Evolutionary conservation across 2,797 vertebrate species (phyloP), one percentile per base, ranked within the genome.

Genomic region (Hirundo rustica): DNA sequence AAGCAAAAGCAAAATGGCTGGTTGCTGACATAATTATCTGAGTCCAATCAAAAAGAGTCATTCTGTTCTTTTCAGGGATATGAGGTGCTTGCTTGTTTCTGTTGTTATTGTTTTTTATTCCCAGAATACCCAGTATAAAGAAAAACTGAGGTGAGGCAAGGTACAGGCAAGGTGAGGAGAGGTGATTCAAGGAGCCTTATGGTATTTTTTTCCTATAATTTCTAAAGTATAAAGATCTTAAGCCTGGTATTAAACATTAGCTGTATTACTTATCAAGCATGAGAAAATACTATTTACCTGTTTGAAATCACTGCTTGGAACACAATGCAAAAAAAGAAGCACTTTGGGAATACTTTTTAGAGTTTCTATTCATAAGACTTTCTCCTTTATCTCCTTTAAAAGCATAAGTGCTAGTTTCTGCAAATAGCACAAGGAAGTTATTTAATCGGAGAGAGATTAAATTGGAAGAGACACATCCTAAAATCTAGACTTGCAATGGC

Each of bases 81-180:
- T 16, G 5, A 42, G 2, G 8, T 50, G 4, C 14, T 83, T 71
- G 9, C 8, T 67, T 54, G 4, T 50, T 92, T 68, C 6, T 45
- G 42, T 32, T n/a, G 7, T n/a, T 62, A 20, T 22, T 70, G 7
- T 0, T 5, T 82, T 84, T 61, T 72, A 27, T 36, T 64, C 5
- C 3, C 11, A 23, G 60, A 36, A 51, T 83, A 42, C 5, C 1
- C 44, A 47, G 8, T 60, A 51, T 10, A 13, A 47, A 51, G 18
- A 29, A 68, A 83, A 48, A 30, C 1, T 0, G 0, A 32, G 11
- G 13, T 1, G 2, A 60, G 12, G 16, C 13, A 54, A 45, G 11
- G 21, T 65, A 4, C 16, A 36, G 26, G 26, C 8, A 6, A 19
- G 9, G 4, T 5, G 26, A 36, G 22, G 13, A 2, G 1, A n/a